Percentiles rank a stretch among this genome's conserved stretches.
These are phyloP conservation scores for Hemaris fuciformis DNA, from an alignment of 2,888 invertebrate species.

Conservation along the genomic window DNA sequence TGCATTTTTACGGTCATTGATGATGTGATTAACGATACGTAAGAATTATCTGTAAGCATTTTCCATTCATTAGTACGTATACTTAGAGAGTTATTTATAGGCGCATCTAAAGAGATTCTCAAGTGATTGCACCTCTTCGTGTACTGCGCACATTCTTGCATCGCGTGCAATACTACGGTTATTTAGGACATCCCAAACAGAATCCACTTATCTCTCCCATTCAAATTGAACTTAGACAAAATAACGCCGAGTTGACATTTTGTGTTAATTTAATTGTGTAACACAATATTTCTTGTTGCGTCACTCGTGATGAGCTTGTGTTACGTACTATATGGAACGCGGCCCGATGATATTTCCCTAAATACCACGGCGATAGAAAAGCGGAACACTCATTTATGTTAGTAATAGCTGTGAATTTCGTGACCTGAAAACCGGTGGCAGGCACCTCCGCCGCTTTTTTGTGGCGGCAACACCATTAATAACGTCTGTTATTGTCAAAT, in stretches of 20 bases:
- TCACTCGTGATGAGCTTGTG: constrained; percentile 24
- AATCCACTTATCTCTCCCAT: constrained; percentile 37
- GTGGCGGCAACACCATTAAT: constrained; percentile 45
- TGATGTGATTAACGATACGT: background rate
- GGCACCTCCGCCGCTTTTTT: constrained; percentile 49
- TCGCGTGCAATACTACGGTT: constrained; percentile 22
- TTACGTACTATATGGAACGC: constrained; percentile 20
- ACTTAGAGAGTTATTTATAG: background rate
- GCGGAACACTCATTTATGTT: constrained; percentile 8
- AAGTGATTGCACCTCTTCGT: background rate
- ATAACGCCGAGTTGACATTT: constrained; percentile 44
- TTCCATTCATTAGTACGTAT: background rate
- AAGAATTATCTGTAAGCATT: background rate
- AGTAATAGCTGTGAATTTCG: constrained; percentile 39
- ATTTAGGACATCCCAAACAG: constrained; percentile 29
- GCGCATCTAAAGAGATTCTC: background rate
- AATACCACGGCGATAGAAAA: constrained; percentile 18
- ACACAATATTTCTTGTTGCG: constrained; percentile 40
- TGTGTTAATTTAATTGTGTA: constrained; percentile 41
- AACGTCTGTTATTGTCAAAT: constrained; percentile 36
- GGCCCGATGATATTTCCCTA: constrained; percentile 18
- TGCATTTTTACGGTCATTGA: background rate
- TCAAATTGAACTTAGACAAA: constrained; percentile 38
- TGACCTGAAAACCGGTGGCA: constrained; percentile 63
- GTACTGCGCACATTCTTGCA: constrained; percentile 8